Evolutionary conservation across 2,797 vertebrate species (phyloP).

Genomic region (Chaenodraco wilsoni): DNA sequence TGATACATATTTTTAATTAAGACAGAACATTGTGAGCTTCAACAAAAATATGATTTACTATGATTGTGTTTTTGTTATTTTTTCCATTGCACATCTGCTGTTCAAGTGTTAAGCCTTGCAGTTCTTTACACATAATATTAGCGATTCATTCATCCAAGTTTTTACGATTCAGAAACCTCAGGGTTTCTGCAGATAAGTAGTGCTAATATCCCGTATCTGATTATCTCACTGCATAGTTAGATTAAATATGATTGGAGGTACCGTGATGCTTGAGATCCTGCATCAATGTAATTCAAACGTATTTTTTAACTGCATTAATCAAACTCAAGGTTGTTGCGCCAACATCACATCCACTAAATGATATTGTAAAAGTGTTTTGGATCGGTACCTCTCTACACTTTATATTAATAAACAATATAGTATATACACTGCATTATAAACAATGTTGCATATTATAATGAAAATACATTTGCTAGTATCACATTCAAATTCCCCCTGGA

Average conservation of each 20-base stretch:
- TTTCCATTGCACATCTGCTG: slow-evolving; percentile 12
- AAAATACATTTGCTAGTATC: background rate
- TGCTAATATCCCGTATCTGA: background rate
- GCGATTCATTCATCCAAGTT: background rate
- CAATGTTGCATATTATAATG: background rate
- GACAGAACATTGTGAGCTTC: background rate
- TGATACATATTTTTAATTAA: too few relatives aligned
- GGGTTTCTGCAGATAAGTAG: background rate
- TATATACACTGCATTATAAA: background rate
- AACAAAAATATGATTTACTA: background rate
- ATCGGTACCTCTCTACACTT: background rate
- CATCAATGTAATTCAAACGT: background rate
- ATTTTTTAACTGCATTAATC: background rate
- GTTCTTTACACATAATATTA: background rate
- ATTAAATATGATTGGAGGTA: background rate
- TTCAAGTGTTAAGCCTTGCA: background rate
- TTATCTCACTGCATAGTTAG: background rate
- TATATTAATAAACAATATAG: background rate
- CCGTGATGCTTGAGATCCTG: background rate
- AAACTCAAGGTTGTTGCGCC: background rate
- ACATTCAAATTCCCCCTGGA: background rate
- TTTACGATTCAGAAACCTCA: background rate
- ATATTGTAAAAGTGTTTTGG: background rate
- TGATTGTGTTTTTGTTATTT: slow-evolving; percentile 26
- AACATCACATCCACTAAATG: background rate